Percentiles rank a stretch among this genome's conserved stretches.
Conservation (phyloP, 92 coral and sea anemone species). For the Parazoanthus darwini region DNA sequence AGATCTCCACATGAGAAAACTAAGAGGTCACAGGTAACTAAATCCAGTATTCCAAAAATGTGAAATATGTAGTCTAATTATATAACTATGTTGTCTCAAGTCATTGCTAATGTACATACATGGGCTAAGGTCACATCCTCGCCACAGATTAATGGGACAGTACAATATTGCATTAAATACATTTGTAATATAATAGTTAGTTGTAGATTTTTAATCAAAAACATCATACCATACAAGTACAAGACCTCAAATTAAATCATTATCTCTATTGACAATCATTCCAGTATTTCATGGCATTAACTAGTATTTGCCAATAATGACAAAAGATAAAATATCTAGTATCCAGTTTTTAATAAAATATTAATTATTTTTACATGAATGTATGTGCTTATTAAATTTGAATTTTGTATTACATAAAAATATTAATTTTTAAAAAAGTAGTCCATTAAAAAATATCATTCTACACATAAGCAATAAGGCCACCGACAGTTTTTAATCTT, state of each 20-base stretch:
- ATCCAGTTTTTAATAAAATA: background rate
- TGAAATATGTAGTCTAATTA: background rate
- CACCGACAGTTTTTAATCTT: too few relatives aligned
- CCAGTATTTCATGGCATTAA: too few relatives aligned
- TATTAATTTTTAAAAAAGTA: background rate
- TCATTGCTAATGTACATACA: background rate
- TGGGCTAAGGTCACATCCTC: background rate
- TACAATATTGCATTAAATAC: background rate
- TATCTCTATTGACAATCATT: too few relatives aligned
- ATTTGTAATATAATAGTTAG: too few relatives aligned
- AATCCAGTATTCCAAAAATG: background rate
- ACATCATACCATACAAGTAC: too few relatives aligned
- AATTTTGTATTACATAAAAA: background rate
- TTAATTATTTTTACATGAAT: background rate
- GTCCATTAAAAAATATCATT: background rate
- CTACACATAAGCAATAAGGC: too few relatives aligned
- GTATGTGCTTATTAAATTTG: background rate
- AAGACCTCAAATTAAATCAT: too few relatives aligned
- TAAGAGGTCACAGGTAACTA: background rate
- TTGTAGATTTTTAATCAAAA: too few relatives aligned
- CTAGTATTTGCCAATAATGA: too few relatives aligned
- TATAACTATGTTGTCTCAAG: background rate
- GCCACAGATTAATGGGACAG: background rate
- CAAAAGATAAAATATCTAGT: too few relatives aligned
- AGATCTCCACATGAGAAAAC: slow-evolving; percentile 1